Percentiles rank a stretch among this genome's conserved stretches.
These are phyloP conservation scores for Propsilocerus akamusi DNA, from an alignment of 1,140 invertebrate genomes.

Conservation along the genomic window DNA sequence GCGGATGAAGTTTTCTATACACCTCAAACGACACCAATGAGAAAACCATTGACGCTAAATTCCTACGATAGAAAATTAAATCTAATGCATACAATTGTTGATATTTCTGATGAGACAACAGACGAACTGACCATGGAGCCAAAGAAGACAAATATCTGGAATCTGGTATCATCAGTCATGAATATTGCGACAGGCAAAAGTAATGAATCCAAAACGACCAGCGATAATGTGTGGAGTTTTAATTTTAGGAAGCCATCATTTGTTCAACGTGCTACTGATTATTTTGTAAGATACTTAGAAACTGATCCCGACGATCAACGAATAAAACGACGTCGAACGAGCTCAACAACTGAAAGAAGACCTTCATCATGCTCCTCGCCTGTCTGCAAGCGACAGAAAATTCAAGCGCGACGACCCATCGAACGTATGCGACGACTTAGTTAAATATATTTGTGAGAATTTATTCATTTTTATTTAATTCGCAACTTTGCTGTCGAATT, in stretches of 20 bases:
- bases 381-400: neutral
- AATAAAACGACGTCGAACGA: neutral
- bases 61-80: neutral
- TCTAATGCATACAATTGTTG: too few species aligned
- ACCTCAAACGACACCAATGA: constrained; percentile 10
- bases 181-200: neutral
- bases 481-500: constrained; percentile 5
- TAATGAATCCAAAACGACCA: neutral
- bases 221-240: neutral
- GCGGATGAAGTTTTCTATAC: constrained; percentile 16
- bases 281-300: neutral
- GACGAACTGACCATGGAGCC: too few species aligned
- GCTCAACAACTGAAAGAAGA: too few species aligned
- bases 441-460: neutral
- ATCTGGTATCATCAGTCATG: neutral
- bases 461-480: neutral
- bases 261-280: neutral
- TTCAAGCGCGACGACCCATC: neutral
- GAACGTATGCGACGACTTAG: neutral
- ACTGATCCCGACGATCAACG: neutral
- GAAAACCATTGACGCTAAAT: neutral
- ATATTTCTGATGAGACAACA: too few species aligned
- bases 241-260: neutral
- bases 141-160: neutral
- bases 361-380: too few species aligned